These are phyloP conservation scores for Eurytemora carolleeae DNA, from an alignment of 1,140 invertebrate species.

Conservation along the genomic window DNA sequence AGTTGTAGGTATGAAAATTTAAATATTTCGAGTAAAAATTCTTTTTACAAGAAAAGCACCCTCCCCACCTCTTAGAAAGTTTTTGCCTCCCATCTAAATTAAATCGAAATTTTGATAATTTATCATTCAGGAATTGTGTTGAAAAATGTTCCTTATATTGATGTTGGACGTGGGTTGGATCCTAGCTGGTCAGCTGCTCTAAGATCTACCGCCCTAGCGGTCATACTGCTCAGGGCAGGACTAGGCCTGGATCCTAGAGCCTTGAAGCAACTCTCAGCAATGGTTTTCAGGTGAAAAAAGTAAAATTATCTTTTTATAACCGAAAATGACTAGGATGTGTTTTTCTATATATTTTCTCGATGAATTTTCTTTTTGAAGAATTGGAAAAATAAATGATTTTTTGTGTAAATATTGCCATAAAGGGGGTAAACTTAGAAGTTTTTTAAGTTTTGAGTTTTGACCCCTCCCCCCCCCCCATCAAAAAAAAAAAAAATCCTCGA, in stretches of 20 bases:
- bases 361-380: neutral
- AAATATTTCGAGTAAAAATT: too few species aligned
- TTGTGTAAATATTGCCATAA: neutral
- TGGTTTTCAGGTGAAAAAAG: constrained; percentile 17
- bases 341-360: neutral
- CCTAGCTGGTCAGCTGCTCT: constrained; percentile 25
- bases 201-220: constrained; percentile 69
- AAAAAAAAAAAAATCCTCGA: too few species aligned
- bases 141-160: constrained; percentile 40
- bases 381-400: neutral
- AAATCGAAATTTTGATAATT: too few species aligned
- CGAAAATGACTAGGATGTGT: neutral
- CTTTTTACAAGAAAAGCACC: too few species aligned
- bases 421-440: neutral
- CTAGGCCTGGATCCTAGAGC: constrained; percentile 69
- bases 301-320: neutral
- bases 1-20: constrained; percentile 27
- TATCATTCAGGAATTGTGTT: constrained; percentile 45
- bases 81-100: too few species aligned
- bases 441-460: too few species aligned
- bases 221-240: constrained; percentile 79
- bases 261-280: constrained; percentile 44
- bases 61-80: too few species aligned
- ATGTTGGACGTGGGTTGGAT: constrained; percentile 27
- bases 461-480: too few species aligned